These are phyloP conservation scores for Dasyornis broadbenti DNA, from an alignment of 2,113 vertebrate species.

Conservation along the genomic window DNA sequence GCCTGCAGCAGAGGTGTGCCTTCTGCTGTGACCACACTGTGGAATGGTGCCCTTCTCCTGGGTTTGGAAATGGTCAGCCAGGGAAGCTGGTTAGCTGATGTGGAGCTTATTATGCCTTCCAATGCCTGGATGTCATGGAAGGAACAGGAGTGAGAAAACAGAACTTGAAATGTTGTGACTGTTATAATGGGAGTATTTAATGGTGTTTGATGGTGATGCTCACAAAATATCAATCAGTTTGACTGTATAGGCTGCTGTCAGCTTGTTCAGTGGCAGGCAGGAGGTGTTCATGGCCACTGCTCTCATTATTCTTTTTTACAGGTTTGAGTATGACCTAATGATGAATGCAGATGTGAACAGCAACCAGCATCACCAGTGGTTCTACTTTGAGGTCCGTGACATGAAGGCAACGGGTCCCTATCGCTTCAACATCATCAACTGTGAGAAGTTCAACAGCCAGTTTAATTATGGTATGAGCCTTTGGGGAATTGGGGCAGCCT, in stretches of 20 bases:
- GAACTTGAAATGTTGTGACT: not conserved
- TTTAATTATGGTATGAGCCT: slow-evolving; percentile 88
- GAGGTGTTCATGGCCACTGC: not conserved
- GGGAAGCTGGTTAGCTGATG: not conserved
- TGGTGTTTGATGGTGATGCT: not conserved
- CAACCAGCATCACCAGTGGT: slow-evolving; percentile 86
- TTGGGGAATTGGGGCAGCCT: not conserved
- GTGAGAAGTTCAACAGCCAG: slow-evolving; percentile 93
- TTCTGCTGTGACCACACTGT: fast-evolving
- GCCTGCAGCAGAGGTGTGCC: not conserved
- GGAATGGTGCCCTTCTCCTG: not conserved
- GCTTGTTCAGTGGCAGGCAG: not conserved
- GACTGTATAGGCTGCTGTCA: not conserved
- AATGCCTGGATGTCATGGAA: not conserved
- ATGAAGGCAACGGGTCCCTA: slow-evolving; percentile 78
- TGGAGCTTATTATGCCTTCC: not conserved
- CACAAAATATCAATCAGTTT: not conserved
- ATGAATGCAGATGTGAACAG: slow-evolving; percentile 85
- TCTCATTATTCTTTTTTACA: slow-evolving; percentile 20
- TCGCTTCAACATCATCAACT: slow-evolving; percentile 93
- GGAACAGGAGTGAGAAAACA: not conserved
- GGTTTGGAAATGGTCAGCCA: not conserved
- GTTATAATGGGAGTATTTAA: not conserved
- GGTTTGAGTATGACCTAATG: slow-evolving; percentile 90
- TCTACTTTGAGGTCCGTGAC: slow-evolving; percentile 87